Evolutionary conservation across 2,113 vertebrate genomes (phyloP).

Genomic region (Steatornis caripensis): DNA sequence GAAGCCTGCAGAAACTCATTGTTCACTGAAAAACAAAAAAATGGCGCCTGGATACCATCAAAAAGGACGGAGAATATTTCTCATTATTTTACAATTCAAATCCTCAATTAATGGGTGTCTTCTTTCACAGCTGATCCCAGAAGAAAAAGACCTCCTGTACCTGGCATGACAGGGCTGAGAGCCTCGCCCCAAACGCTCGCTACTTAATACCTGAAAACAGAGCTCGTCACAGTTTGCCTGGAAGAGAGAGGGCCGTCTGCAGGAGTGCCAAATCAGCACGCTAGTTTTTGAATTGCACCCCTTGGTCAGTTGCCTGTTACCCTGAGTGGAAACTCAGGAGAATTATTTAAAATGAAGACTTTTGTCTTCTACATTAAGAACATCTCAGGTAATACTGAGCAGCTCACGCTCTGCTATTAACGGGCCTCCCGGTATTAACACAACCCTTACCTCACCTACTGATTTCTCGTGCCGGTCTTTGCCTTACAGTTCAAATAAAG

Average conservation of each 20-base stretch:
- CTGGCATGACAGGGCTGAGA: neutral
- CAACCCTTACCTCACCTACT: neutral
- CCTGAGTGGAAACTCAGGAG: neutral
- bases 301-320: neutral
- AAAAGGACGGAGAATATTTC: neutral
- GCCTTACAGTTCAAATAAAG: neutral
- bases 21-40: neutral
- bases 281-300: neutral
- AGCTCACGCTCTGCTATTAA: neutral
- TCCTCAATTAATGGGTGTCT: neutral
- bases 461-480: neutral
- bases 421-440: neutral
- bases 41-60: neutral
- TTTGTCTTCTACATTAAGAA: neutral
- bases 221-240: neutral
- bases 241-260: no score
- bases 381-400: neutral
- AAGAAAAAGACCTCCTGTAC: neutral
- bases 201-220: neutral
- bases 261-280: neutral
- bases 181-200: rapidly evolving
- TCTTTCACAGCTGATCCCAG: neutral
- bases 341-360: neutral
- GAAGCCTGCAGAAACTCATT: neutral
- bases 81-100: neutral